Evolutionary conservation across 2,888 invertebrate genomes (phyloP), one percentile per base, ranked within the genome.

Genomic region (Oeneis ivallda): DNA sequence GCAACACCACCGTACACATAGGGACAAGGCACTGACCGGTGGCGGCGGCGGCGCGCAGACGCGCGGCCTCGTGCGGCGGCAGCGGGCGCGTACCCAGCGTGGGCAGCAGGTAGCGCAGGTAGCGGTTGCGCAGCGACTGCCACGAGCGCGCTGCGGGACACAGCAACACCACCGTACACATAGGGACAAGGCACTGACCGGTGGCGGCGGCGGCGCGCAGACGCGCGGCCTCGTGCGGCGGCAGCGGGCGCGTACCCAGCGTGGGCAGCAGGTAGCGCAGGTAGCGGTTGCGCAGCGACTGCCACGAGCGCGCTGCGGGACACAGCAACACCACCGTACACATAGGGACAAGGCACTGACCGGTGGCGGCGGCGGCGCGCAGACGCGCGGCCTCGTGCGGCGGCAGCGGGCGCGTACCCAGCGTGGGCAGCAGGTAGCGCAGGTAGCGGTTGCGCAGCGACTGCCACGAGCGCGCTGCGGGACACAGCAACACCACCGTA

Each of bases 111-210:
- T 85, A 80, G 66, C 90, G 87, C 71, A 92, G 81, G 82, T 89
- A 92, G 56, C 92, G 83, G 78, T 89, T 91, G 15, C 90, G 84
- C 39, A 92, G 81, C 32, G 92, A 92, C 70, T 92, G 92, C 89
- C 88, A 92, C 65, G 89, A 74, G 2, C 92, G 84, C 26, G 10
- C 86, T 86, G 79, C 57, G n/a, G n/a, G 43, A 49, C n/a, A n/a
- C n/a, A n/a, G n/a, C n/a, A n/a, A 43, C 43, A 60, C 39, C n/a
- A n/a, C n/a, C n/a, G n/a, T n/a, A n/a, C n/a, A n/a, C n/a, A n/a
- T n/a, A n/a, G n/a, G n/a, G n/a, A n/a, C n/a, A n/a, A n/a, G n/a
- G 32, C 32, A 34, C 41, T 41, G 10, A 63, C 74, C 76, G 54
- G 68, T 49, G 47, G 73, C 71, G 9, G 72, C 72, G 43, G 59